Percentiles rank a stretch among this genome's conserved stretches.
Conservation (phyloP, 2,113 vertebrate species). For the Dicerorhinus sumatrensis region DNA sequence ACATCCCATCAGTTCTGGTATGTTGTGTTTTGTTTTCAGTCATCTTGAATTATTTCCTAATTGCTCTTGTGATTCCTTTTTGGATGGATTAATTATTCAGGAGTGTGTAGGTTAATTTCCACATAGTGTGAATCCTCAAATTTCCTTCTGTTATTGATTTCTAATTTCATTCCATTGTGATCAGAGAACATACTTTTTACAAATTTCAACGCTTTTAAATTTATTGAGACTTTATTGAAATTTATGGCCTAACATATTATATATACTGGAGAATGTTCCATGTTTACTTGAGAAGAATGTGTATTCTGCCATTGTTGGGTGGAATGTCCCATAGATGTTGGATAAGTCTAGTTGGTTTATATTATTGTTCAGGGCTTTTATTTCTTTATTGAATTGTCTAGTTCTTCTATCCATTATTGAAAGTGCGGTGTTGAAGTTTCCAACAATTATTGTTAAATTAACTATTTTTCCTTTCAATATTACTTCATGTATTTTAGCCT, state of each 20-base stretch:
- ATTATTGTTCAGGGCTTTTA: fast-evolving
- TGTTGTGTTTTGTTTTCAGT: not conserved
- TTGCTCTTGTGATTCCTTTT: not conserved
- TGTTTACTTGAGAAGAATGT: not conserved
- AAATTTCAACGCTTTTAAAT: not conserved
- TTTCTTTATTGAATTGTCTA: not conserved
- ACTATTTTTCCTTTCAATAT: not conserved
- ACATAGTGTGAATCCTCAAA: not conserved
- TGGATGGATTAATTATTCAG: not conserved
- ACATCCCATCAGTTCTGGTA: fast-evolving
- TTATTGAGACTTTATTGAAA: not conserved
- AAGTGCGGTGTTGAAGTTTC: not conserved
- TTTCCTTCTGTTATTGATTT: not conserved
- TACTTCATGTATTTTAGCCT: not conserved
- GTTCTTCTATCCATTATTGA: not conserved
- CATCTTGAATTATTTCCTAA: not conserved
- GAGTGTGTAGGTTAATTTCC: not conserved
- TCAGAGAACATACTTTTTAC: not conserved
- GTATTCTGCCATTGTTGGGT: fast-evolving
- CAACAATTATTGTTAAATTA: not conserved
- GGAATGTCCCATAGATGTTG: not conserved
- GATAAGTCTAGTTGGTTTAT: fast-evolving
- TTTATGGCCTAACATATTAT: too few species aligned
- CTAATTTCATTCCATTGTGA: not conserved
- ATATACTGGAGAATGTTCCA: fast-evolving